These are phyloP conservation scores for Drosophila busckii DNA, from an alignment of 1,140 invertebrate genomes.

Conservation along the genomic window DNA sequence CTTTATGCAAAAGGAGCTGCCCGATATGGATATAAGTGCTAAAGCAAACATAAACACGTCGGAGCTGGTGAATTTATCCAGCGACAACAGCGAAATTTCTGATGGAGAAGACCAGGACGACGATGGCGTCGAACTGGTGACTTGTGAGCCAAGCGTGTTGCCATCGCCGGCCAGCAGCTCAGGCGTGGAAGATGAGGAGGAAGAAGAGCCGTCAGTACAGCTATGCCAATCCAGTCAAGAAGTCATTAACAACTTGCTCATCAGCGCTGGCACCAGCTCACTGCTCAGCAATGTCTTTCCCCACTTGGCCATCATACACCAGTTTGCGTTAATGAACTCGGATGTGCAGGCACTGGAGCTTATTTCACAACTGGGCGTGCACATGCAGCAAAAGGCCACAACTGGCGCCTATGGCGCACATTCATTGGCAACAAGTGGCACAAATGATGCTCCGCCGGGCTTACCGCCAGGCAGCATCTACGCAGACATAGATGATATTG, in stretches of 20 bases:
- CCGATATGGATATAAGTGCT: slow-evolving; percentile 7
- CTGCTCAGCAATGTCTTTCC: slow-evolving; percentile 63
- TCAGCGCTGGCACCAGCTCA: slow-evolving; percentile 60
- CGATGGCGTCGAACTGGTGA: slow-evolving; percentile 48
- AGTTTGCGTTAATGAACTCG: slow-evolving; percentile 69
- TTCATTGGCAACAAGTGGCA: slow-evolving; percentile 36
- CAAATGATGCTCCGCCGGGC: background rate
- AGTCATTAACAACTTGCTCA: slow-evolving; percentile 16
- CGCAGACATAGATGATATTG: slow-evolving; percentile 72
- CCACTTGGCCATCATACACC: slow-evolving; percentile 68
- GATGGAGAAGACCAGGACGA: slow-evolving; percentile 50
- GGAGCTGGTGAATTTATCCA: slow-evolving; percentile 53
- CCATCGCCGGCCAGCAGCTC: slow-evolving; percentile 34
- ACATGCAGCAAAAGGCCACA: slow-evolving; percentile 68
- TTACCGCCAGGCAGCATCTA: slow-evolving; percentile 59
- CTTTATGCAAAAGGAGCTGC: slow-evolving; percentile 70
- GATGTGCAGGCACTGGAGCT: slow-evolving; percentile 66
- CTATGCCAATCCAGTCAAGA: background rate
- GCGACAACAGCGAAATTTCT: slow-evolving; percentile 63
- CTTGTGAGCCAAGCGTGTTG: slow-evolving; percentile 52
- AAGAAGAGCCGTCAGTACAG: background rate
- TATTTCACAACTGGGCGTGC: slow-evolving; percentile 70
- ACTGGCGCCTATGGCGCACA: slow-evolving; percentile 53
- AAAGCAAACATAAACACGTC: slow-evolving; percentile 7
- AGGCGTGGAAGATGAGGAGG: slow-evolving; percentile 25